Base-by-base conservation (phyloP, 1,140 invertebrate species). In the Drosophila dunni region DNA sequence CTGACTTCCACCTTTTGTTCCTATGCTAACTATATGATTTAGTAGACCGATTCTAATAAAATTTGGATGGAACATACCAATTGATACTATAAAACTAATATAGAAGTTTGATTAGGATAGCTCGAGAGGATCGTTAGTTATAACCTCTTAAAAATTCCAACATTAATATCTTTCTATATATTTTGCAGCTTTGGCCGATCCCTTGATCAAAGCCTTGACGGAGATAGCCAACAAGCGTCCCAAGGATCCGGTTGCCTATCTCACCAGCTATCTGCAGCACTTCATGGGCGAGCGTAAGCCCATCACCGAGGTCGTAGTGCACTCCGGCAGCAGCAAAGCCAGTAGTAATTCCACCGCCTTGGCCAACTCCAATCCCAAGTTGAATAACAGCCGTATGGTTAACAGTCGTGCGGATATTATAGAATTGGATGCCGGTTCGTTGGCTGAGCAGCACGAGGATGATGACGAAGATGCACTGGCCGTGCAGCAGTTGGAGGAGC, bases 161-260 rank as follows among this genome's bases (percentile, higher is more conserved):
- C 3, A 11, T 10, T 11, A 4, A 11, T 40, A 11, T 10, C 8
- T 40, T 45, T 0, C 4, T 29, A 68, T 46, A n/a, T 7, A 8
- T 5, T 9, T 57, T 0, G 79, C 92, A 96, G 97, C 96, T 75
- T 93, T 98, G 24, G 97, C 96, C 46, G 96, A 97, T 94, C 97
- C 97, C 48, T 93, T 98, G 61, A 96, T 97, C 63, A 96, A 96
- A 94, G 97, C 96, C 71, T 93, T 98, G 60, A 96, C 96, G 17
- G 96, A 97, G 93, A 96, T 98, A 46, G 96, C 96, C 50, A 95
- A 96, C 67, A 94, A 94, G 66, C 94, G 96, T 71, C 97, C 97
- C 7, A 94, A 95, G 68, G 96, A 97, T 93, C 97, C 97, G 0
- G 95, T 97, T 15, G 95, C 95, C 2, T 97, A 96, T 90, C 93